Base-by-base conservation (phyloP, 2,113 vertebrate genomes). In the Podiceps cristatus region DNA sequence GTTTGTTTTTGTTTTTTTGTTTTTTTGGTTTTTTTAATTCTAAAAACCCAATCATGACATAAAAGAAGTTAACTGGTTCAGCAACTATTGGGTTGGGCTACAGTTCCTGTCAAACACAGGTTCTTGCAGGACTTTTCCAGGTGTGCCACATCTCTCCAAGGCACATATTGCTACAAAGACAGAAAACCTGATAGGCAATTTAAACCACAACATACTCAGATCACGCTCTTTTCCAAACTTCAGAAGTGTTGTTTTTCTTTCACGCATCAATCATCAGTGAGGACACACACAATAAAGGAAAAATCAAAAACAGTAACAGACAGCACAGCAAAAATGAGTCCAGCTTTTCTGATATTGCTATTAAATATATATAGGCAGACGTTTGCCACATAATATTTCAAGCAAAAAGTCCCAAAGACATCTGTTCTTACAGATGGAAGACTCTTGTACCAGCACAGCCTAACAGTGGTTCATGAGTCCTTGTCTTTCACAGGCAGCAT, bases 261-360 rank as follows among this genome's bases (percentile, higher is more conserved):
- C n/a, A 33, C 2, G 0, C 10, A 10, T 45, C 75, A 87, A 63
- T 52, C 33, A 37, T 11, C 25, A 67, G 4, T 1, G 0, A 76
- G 18, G 29, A 60, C 6, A 19, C 11, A 20, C 9, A 22, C 13
- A 63, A 2, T 9, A 45, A 67, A 37, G 19, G 19, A 47, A 58
- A 87, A 92, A n/a, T 40, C 37, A 85, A 28, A 84, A 55, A 13
- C 42, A 87, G 7, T 25, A 31, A n/a, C 3, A 42, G 24, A 2
- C 22, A 62, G 15, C 31, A 44, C 8, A 93, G 11, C 15, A 67
- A 68, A 72, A 91, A 5, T 7, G 50, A 89, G 9, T 5, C 3
- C 24, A 89, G 12, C 8, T 74, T 50, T 60, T n/a, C 45, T 76
- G 28, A 52, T 35, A 58, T 5, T 42, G 11, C 8, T 66, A 1